Conservation (phyloP, 2,888 invertebrate genomes). For the Cryptophagus acutangulus region DNA sequence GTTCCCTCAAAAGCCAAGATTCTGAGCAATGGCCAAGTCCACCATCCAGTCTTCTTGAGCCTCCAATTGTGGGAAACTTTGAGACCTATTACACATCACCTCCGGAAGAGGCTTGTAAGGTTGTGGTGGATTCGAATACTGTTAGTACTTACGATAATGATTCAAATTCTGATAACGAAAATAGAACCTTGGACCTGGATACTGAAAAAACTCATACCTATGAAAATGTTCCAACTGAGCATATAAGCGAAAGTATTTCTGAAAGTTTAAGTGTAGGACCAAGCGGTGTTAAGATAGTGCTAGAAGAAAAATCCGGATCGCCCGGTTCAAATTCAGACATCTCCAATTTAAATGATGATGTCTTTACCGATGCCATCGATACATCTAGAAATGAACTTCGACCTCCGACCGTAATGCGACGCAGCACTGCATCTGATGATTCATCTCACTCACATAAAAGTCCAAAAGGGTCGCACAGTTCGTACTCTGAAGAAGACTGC, state of each 20-base stretch:
- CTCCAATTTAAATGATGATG: slow-evolving; percentile 47
- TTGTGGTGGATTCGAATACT: slow-evolving; percentile 62
- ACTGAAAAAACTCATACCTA: slow-evolving; percentile 44
- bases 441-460: slow-evolving; percentile 42
- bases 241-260: slow-evolving; percentile 42
- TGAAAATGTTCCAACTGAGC: slow-evolving; percentile 44
- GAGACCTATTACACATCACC: slow-evolving; percentile 77
- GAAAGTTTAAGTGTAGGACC: slow-evolving; percentile 45
- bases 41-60: slow-evolving; percentile 65
- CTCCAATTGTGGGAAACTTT: slow-evolving; percentile 70
- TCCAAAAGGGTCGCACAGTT: slow-evolving; percentile 55
- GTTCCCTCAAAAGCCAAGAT: slow-evolving; percentile 54
- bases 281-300: slow-evolving; percentile 44
- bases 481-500: slow-evolving; percentile 63
- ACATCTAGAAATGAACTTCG: slow-evolving; percentile 40
- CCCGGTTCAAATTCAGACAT: slow-evolving; percentile 47
- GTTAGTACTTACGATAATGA: slow-evolving; percentile 56
- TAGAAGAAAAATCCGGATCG: slow-evolving; percentile 40
- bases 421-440: slow-evolving; percentile 45
- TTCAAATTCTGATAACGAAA: slow-evolving; percentile 61
- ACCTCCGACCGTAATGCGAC: slow-evolving; percentile 45
- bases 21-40: slow-evolving; percentile 80
- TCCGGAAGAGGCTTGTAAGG: slow-evolving; percentile 72
- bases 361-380: slow-evolving; percentile 44
- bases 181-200: slow-evolving; percentile 58